Conservation (phyloP, 37 sponge, comb jelly and placozoan species). For the Cladorhizidae sp. region DNA sequence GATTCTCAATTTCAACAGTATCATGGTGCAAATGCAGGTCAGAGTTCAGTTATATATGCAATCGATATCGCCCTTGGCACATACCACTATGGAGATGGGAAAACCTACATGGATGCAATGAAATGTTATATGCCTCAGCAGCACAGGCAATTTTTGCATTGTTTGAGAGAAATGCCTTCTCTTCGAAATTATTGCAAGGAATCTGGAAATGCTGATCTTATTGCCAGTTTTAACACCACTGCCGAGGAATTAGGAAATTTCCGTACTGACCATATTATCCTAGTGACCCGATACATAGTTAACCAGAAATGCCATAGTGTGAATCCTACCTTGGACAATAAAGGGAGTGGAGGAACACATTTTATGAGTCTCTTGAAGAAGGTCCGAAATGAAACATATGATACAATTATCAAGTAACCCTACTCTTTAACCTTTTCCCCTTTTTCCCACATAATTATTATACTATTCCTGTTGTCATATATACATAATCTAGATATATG, state of each 20-base stretch:
- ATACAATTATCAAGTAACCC: not conserved
- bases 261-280: constrained; percentile 52
- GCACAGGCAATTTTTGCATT: constrained; percentile 61
- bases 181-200: constrained; percentile 49
- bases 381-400: constrained; percentile 45
- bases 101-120: constrained; percentile 44
- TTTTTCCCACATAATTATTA: too few species aligned
- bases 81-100: constrained; percentile 25
- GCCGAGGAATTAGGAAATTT: constrained; percentile 49
- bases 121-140: constrained; percentile 66
- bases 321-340: constrained; percentile 47
- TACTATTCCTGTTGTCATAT: too few species aligned
- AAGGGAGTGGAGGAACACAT: constrained; percentile 70
- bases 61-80: constrained; percentile 61
- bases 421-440: too few species aligned
- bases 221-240: constrained; percentile 37
- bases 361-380: constrained; percentile 68
- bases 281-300: constrained; percentile 73
- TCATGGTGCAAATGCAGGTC: constrained; percentile 72
- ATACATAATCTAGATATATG: too few species aligned
- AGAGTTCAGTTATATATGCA: constrained; percentile 62
- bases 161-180: constrained; percentile 27
- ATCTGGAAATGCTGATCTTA: not conserved
- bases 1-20: constrained; percentile 38
- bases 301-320: constrained; percentile 37